phyloP scores from a whole-genome alignment of 2,113 vertebrate species.

The Smithornis capensis region DNA sequence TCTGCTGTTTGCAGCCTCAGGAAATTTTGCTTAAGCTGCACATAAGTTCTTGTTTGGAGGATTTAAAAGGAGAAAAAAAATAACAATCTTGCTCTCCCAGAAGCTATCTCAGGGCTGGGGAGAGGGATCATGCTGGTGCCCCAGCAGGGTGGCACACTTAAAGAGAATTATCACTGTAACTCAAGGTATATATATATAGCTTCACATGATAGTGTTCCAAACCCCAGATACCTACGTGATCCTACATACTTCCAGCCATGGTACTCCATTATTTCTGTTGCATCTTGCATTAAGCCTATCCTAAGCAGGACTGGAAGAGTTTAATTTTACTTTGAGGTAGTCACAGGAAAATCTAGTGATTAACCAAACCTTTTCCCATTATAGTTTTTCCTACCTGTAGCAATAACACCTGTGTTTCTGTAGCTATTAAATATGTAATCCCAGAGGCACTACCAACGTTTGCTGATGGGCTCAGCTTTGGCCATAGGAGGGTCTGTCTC shows the following conservation, averaged over 20 bases:
- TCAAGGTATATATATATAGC: neutral
- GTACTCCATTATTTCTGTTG: neutral
- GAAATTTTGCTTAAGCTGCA: conserved; percentile 43
- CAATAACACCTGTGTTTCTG: neutral
- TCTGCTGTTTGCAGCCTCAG: conserved; percentile 1
- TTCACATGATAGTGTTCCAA: neutral
- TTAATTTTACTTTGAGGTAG: conserved; percentile 24
- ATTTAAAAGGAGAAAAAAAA: conserved; percentile 7
- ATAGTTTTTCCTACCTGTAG: neutral
- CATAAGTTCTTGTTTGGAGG: conserved; percentile 17
- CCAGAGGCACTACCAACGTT: neutral
- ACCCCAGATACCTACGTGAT: neutral
- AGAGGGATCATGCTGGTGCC: neutral
- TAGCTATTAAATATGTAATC: neutral
- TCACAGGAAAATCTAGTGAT: conserved; percentile 6
- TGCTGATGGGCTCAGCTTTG: neutral
- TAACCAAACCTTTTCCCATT: neutral
- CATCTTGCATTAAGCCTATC: neutral
- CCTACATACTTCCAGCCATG: neutral
- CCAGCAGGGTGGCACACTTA: neutral
- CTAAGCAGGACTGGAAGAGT: neutral
- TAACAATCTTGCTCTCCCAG: neutral
- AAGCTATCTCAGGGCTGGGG: neutral
- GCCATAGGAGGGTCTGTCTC: accelerated
- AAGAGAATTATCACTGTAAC: neutral